phyloP scores from a whole-genome alignment of 2,113 vertebrate genomes.

The Lophius piscatorius region DNA sequence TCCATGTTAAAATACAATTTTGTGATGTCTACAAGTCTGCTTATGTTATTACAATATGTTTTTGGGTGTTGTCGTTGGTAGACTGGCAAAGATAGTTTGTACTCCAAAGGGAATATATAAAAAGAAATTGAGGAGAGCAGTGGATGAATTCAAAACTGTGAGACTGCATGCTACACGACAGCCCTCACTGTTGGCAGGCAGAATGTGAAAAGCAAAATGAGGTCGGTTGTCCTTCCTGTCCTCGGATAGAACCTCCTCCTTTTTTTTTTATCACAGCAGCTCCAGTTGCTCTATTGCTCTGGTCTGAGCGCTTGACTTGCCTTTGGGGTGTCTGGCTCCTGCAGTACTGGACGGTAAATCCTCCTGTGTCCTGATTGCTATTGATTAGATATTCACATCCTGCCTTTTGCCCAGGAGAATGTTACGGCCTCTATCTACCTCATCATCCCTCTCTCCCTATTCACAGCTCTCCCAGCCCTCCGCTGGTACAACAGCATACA shows the following conservation, averaged over 20 bases:
- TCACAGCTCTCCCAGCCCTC: conserved; percentile 27
- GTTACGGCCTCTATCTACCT: conserved; percentile 37
- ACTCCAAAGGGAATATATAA: background rate
- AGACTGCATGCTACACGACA: background rate
- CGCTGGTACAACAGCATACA: conserved; percentile 28
- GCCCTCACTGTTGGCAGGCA: too few relatives aligned
- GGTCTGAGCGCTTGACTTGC: conserved; percentile 48
- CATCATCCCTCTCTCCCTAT: conserved; percentile 47
- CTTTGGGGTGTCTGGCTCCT: conserved; percentile 59
- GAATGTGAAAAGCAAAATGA: too few relatives aligned
- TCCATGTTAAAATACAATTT: too few relatives aligned
- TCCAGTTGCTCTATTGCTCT: conserved; percentile 53
- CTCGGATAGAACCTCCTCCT: conserved; percentile 12
- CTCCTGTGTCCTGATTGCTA: conserved; percentile 62
- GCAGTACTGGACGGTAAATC: conserved; percentile 69
- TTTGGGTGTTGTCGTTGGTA: too few relatives aligned
- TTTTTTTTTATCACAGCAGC: conserved; percentile 29
- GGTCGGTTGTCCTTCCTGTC: conserved; percentile 3
- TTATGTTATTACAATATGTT: too few relatives aligned
- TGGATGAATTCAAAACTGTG: background rate
- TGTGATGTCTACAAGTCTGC: too few relatives aligned
- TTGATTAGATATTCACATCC: conserved; percentile 75
- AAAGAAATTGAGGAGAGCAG: background rate
- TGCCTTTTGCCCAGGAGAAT: conserved; percentile 52
- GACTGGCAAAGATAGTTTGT: background rate